Evolutionary conservation across 2,113 vertebrate genomes (phyloP).

Genomic region (Paramormyrops kingsleyae): DNA sequence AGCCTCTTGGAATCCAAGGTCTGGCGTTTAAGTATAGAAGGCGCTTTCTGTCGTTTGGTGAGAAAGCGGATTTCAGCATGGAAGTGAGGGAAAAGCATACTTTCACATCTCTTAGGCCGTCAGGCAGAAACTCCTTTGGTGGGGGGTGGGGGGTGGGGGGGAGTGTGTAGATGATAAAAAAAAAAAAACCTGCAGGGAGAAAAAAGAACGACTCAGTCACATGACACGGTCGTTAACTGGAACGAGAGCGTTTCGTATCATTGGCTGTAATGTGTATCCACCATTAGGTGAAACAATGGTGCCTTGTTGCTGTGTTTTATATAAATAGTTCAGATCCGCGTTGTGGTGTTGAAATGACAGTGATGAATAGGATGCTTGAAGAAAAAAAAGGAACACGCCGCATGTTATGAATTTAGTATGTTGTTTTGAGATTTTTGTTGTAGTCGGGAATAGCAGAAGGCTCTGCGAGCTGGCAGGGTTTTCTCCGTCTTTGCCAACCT

Average conservation of each 20-base stretch:
- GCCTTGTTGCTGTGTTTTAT: not conserved
- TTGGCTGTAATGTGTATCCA: not conserved
- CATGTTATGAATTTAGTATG: not conserved
- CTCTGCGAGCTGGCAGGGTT: not conserved
- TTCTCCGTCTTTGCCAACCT: not conserved
- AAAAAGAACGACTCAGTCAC: not conserved
- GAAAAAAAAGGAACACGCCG: not conserved
- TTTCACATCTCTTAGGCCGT: not conserved
- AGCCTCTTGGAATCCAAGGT: not conserved
- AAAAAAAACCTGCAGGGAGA: not conserved
- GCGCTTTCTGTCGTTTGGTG: not conserved
- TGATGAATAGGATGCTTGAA: not conserved
- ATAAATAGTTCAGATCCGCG: not conserved
- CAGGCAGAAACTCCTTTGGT: not conserved
- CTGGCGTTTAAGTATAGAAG: not conserved
- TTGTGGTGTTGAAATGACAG: not conserved
- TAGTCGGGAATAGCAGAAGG: not conserved
- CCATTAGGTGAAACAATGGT: not conserved
- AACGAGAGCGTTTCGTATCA: not conserved
- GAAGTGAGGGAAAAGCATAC: not conserved
- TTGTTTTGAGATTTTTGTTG: not conserved
- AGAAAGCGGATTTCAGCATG: not conserved
- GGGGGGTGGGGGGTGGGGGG: not conserved
- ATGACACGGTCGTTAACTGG: not conserved
- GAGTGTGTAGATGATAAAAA: not conserved